These are phyloP conservation scores for Leucophenga varia DNA, from an alignment of 1,140 invertebrate genomes.

Conservation along the genomic window DNA sequence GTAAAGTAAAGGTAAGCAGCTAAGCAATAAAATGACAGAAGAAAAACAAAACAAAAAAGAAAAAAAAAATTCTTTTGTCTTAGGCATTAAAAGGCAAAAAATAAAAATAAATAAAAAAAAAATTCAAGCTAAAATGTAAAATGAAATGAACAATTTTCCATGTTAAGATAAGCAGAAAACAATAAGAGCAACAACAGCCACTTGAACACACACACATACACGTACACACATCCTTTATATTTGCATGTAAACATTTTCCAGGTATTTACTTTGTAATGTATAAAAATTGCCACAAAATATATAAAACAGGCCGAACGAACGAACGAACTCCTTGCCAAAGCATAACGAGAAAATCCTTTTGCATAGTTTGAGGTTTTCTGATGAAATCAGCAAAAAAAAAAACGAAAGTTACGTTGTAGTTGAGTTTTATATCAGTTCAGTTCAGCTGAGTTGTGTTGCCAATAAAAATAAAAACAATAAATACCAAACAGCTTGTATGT, in stretches of 20 bases:
- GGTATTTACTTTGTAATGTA: constrained; percentile 13
- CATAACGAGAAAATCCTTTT: constrained; percentile 28
- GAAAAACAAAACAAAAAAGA: constrained; percentile 51
- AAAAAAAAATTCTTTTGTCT: no score
- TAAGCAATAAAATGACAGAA: no score
- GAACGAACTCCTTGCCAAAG: no score
- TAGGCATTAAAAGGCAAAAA: constrained; percentile 7
- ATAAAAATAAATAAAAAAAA: no score
- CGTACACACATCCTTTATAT: no score
- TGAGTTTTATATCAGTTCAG: no score
- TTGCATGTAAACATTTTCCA: not conserved
- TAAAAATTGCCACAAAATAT: constrained; percentile 10
- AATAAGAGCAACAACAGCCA: no score
- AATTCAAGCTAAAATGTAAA: no score
- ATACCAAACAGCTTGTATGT: constrained; percentile 15
- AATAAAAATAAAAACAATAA: constrained; percentile 46
- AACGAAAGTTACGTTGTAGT: no score
- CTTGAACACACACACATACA: constrained; percentile 22
- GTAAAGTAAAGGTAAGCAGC: constrained; percentile 1
- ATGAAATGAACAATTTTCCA: constrained; percentile 30
- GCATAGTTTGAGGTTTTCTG: constrained; percentile 35
- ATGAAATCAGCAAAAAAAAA: constrained; percentile 43
- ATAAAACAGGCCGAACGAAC: constrained; percentile 10
- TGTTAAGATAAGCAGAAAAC: constrained; percentile 24
- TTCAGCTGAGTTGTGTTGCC: constrained; percentile 36